These are phyloP conservation scores for Sanderia malayensis DNA, from an alignment of 30 jellyfish, hydroid and myxozoan genomes.

Conservation along the genomic window DNA sequence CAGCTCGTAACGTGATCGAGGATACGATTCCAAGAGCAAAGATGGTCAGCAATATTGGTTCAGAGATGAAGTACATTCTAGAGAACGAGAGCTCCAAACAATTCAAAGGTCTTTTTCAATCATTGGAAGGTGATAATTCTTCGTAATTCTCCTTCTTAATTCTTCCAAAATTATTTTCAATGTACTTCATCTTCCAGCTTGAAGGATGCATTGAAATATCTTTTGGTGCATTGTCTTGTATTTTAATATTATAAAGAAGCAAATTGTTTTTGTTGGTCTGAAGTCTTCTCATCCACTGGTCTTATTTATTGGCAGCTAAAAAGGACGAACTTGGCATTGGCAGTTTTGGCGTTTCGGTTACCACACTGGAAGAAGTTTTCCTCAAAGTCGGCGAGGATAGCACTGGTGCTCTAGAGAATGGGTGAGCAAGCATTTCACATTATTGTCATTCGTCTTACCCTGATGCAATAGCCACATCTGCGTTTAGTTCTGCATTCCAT, in stretches of 20 bases:
- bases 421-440: neutral
- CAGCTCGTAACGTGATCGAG: constrained; percentile 26
- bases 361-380: constrained; percentile 96
- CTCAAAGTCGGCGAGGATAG: constrained; percentile 86
- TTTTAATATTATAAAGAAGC: too few relatives aligned
- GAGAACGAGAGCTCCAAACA: constrained; percentile 71
- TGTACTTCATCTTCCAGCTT: neutral
- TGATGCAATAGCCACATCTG: too few relatives aligned
- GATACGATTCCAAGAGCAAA: constrained; percentile 63
- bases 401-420: neutral
- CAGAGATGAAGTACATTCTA: constrained; percentile 74
- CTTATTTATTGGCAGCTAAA: constrained; percentile 43
- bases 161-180: neutral
- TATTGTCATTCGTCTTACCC: too few relatives aligned
- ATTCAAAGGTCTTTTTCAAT: constrained; percentile 72
- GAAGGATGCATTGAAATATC: neutral
- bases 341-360: constrained; percentile 94
- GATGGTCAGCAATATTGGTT: constrained; percentile 80
- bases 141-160: neutral
- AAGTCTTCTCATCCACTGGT: too few relatives aligned
- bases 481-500: too few relatives aligned
- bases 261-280: too few relatives aligned
- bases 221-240: neutral
- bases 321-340: constrained; percentile 74
- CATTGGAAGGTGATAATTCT: constrained; percentile 79